Evolutionary conservation across 2,113 vertebrate genomes (phyloP).

Genomic region (Rhizomys pruinosus): DNA sequence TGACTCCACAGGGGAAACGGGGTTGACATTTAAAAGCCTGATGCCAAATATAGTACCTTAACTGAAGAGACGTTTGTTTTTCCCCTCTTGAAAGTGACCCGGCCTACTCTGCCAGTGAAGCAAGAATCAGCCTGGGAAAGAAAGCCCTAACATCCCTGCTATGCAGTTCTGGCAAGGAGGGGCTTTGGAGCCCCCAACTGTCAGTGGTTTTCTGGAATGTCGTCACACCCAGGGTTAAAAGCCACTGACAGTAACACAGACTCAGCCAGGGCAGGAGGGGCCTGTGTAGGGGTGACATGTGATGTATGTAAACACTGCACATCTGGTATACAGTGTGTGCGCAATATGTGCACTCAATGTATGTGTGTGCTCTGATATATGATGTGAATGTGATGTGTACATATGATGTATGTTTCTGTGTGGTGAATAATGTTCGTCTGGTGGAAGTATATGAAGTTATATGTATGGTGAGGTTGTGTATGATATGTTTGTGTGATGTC

Average conservation of each 20-base stretch:
- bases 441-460: too few species aligned
- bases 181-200: not conserved
- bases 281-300: fast-evolving
- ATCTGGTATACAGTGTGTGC: too few species aligned
- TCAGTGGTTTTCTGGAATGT: conserved; percentile 59
- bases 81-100: not conserved
- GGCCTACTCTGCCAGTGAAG: too few species aligned
- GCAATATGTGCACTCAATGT: not conserved
- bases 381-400: not conserved
- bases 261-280: not conserved
- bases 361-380: too few species aligned
- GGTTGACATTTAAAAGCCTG: not conserved
- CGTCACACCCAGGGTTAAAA: not conserved
- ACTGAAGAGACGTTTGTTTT: not conserved
- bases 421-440: fast-evolving
- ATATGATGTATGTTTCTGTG: not conserved
- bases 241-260: conserved; percentile 61
- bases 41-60: not conserved
- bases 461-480: not conserved
- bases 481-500: not conserved
- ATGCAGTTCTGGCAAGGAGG: fast-evolving
- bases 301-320: fast-evolving
- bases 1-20: not conserved
- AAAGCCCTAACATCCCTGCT: fast-evolving
- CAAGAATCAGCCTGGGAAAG: too few species aligned